Percentiles rank a stretch among this genome's conserved stretches.
phyloP scores from a whole-genome alignment of 2,113 vertebrate genomes.

The Crotalus tigris region DNA sequence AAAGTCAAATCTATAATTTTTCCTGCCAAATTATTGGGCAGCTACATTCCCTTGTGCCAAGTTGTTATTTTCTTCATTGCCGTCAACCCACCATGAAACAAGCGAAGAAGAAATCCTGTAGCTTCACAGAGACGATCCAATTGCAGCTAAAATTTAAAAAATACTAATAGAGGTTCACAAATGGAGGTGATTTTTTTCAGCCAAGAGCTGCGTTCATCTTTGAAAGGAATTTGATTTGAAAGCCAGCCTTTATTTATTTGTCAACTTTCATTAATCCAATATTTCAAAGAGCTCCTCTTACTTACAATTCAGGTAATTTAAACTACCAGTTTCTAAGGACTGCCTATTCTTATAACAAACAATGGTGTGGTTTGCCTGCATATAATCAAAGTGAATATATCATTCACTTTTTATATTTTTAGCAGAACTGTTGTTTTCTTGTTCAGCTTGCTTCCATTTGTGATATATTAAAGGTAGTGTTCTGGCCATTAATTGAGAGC shows the following conservation, averaged over 20 bases:
- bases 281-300: background rate
- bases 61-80: constrained; percentile 52
- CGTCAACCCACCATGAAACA: constrained; percentile 18
- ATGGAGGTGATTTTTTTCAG: constrained; percentile 39
- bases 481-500: background rate
- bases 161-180: constrained; percentile 40
- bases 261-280: background rate
- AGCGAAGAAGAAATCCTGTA: constrained; percentile 23
- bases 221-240: constrained; percentile 1
- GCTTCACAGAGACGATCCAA: constrained; percentile 34
- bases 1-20: constrained; percentile 37
- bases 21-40: constrained; percentile 48
- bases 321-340: background rate
- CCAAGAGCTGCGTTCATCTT: constrained; percentile 53
- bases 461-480: background rate
- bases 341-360: background rate
- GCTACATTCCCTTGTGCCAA: constrained; percentile 34
- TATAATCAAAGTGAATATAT: background rate
- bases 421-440: background rate
- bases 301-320: background rate
- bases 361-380: background rate
- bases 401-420: background rate
- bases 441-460: background rate
- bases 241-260: background rate
- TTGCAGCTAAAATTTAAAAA: constrained; percentile 50